Percentiles rank a stretch among this genome's conserved stretches.
phyloP scores from a whole-genome alignment of 2,888 invertebrate species.

The Amphipoea lucens region DNA sequence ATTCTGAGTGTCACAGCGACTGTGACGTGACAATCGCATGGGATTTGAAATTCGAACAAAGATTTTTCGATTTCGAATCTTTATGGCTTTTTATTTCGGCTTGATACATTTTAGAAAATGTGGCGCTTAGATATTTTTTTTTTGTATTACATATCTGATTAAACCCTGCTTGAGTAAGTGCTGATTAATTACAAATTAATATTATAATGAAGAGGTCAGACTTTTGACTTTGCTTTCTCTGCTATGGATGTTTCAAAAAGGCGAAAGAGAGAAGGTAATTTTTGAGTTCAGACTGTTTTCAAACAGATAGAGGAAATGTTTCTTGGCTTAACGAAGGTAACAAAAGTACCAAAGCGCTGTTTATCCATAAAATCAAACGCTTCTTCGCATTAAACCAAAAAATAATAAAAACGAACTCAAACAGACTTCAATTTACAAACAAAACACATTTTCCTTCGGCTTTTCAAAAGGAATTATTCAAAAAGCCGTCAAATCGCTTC shows the following conservation, averaged over 20 bases:
- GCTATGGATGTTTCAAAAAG: too few relatives aligned
- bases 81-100: constrained; percentile 33
- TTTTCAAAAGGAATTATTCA: constrained; percentile 58
- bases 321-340: too few relatives aligned
- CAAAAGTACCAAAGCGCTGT: background rate
- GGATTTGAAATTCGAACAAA: constrained; percentile 85
- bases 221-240: too few relatives aligned
- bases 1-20: constrained; percentile 81
- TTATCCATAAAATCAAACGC: background rate
- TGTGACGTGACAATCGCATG: constrained; percentile 84
- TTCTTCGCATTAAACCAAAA: background rate
- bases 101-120: background rate
- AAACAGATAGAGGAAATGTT: background rate
- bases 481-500: constrained; percentile 59
- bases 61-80: constrained; percentile 79
- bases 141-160: too few relatives aligned
- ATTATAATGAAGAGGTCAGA: too few relatives aligned
- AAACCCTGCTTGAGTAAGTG: too few relatives aligned
- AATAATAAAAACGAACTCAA: constrained; percentile 19
- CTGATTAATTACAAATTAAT: too few relatives aligned
- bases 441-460: constrained; percentile 53
- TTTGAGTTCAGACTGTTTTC: too few relatives aligned
- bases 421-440: constrained; percentile 25
- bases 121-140: background rate
- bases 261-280: too few relatives aligned